phyloP scores from a whole-genome alignment of 2,888 invertebrate species.

The Acrobasis repandana region DNA sequence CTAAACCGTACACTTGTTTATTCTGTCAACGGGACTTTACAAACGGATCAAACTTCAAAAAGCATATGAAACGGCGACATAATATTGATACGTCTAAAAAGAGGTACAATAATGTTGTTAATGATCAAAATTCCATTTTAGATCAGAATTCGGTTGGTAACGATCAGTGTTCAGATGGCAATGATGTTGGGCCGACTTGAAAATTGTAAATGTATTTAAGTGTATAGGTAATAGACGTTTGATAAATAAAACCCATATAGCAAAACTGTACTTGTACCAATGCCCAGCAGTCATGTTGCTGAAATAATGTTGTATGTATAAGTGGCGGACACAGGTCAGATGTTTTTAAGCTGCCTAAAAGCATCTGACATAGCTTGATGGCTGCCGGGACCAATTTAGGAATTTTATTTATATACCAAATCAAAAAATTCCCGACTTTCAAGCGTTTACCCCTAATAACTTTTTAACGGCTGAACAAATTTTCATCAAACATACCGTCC shows the following conservation, averaged over 20 bases:
- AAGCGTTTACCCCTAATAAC: too few relatives aligned
- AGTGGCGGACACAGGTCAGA: neutral
- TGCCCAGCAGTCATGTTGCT: neutral
- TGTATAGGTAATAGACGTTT: neutral
- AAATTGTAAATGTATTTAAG: neutral
- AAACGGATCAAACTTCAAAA: conserved; percentile 76
- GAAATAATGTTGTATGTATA: neutral
- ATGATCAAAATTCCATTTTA: conserved; percentile 28
- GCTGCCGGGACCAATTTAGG: too few relatives aligned
- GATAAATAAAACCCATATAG: neutral
- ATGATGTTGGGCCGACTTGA: conserved; percentile 23
- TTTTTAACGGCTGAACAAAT: too few relatives aligned
- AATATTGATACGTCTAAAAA: conserved; percentile 69
- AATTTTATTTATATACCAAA: too few relatives aligned
- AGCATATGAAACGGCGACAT: conserved; percentile 75
- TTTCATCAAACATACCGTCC: too few relatives aligned
- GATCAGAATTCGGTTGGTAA: neutral
- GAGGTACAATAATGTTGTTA: conserved; percentile 48
- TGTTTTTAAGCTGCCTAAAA: too few relatives aligned
- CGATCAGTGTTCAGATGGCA: neutral
- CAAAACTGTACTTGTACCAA: too few relatives aligned
- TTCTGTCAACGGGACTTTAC: conserved; percentile 73
- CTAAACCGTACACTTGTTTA: conserved; percentile 69
- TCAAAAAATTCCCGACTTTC: too few relatives aligned
- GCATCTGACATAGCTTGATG: too few relatives aligned